Conservation (phyloP, 2,888 invertebrate genomes). For the Unio pictorum region DNA sequence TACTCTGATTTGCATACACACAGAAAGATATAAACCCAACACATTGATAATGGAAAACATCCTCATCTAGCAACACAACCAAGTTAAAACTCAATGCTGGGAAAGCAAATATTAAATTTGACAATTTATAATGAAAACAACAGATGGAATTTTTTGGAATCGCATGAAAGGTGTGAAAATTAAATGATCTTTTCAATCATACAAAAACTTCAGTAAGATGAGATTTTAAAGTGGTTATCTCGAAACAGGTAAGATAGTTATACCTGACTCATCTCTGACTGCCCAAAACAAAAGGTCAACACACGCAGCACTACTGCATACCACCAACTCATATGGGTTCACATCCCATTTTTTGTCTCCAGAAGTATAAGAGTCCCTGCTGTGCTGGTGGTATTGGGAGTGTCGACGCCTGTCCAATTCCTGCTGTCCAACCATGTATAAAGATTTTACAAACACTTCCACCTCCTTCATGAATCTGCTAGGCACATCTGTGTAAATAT, state of each 20-base stretch:
- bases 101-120: too few species aligned
- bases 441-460: conserved; percentile 88
- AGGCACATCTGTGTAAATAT: conserved; percentile 79
- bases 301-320: conserved; percentile 97
- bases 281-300: conserved; percentile 98
- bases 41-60: too few species aligned
- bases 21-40: too few species aligned
- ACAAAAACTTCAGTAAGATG: too few species aligned
- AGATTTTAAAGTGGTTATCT: too few species aligned
- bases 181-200: too few species aligned
- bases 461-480: conserved; percentile 93
- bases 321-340: conserved; percentile 79
- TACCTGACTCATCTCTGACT: conserved; percentile 95
- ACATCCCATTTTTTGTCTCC: conserved; percentile 43
- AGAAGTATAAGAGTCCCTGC: conserved; percentile 20
- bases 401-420: conserved; percentile 79
- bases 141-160: too few species aligned
- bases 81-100: too few species aligned
- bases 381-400: conserved; percentile 7
- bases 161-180: too few species aligned
- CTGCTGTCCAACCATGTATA: conserved; percentile 93
- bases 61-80: too few species aligned
- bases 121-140: too few species aligned
- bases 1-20: too few species aligned
- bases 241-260: not conserved